These are phyloP conservation scores for Malthinus flaveolus DNA, from an alignment of 2,888 invertebrate genomes.

Conservation along the genomic window DNA sequence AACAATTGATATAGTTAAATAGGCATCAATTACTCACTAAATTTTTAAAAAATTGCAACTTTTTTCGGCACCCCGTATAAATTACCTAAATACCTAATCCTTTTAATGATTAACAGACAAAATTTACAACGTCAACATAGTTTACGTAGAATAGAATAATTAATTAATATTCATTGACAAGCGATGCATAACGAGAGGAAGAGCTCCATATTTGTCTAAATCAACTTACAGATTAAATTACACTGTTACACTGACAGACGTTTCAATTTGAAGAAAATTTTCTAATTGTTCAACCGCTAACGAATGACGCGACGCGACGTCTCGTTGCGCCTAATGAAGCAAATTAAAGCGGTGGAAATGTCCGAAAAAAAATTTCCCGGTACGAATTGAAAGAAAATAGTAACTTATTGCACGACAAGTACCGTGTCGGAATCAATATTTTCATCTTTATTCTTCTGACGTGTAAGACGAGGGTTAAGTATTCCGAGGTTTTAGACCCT, in stretches of 20 bases:
- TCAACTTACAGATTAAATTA: constrained; percentile 22
- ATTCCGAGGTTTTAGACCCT: constrained; percentile 22
- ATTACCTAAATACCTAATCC: not conserved
- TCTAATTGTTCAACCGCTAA: constrained; percentile 14
- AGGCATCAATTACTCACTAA: constrained; percentile 4
- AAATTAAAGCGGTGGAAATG: constrained; percentile 9
- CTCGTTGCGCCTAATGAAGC: constrained; percentile 22
- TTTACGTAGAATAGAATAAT: constrained; percentile 1
- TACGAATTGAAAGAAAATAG: no score
- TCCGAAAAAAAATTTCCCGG: no score
- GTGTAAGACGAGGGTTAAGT: constrained; percentile 28
- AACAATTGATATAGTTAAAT: not conserved
- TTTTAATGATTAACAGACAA: constrained; percentile 4
- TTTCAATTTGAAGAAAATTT: constrained; percentile 23
- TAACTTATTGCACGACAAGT: not conserved
- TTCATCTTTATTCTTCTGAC: constrained; percentile 23
- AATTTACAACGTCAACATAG: not conserved
- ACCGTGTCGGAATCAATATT: constrained; percentile 18
- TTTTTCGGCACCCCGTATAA: not conserved
- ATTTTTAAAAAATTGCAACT: not conserved
- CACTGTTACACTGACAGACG: constrained; percentile 14
- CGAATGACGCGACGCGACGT: constrained; percentile 18
- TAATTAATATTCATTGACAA: constrained; percentile 9
- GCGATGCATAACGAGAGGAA: constrained; percentile 1
- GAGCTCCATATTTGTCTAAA: constrained; percentile 12